Base-by-base conservation (phyloP, 2,888 invertebrate species). In the Sinohyriopsis cumingii region DNA sequence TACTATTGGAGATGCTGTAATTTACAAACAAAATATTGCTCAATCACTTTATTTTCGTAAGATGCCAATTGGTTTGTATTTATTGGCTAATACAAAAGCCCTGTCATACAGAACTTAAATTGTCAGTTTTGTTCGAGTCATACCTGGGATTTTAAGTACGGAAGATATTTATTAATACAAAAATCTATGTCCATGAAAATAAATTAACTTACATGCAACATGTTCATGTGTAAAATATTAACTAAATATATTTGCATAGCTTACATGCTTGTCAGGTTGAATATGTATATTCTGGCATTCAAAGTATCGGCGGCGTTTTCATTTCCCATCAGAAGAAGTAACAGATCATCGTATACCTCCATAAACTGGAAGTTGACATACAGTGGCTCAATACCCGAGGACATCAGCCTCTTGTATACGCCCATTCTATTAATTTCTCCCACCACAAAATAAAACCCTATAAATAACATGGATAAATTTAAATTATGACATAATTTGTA, bases 321-420 rank as follows among this genome's bases (percentile, higher is more conserved):
- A 67, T 83, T 83, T 28, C 81, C 83, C 71, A 83, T 63, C 45
- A 83, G 63, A 12, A 67, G 69, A 24, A 68, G 57, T 25, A 76
- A 71, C 24, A 73, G 73, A 24, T 75, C 71, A 24, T 73, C 62
- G 55, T 83, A 79, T 9, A 76, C 71, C 61, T 80, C 79, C 9
- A 80, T 73, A 79, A 80, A 83, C 63, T 78, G 78, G 63, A 72
- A 83, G 65, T 83, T 83, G 1, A 83, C 76, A 63, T 79, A 83
- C 28, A 81, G 60, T 22, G 55, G 24, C 24, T 65, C 65, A 3
- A 45, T 18, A 9, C 7, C 24, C 7, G 65, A 24, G 7, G 59
- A 22, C 22, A 45, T 53, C 12, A 65, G 57, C 65, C 24, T n/a
- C 28, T 53, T 57, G 45, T 65, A 65, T 33, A 65, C 45, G 3